Conservation (phyloP, 2,797 vertebrate genomes). For the Orestias chungarensis region DNA sequence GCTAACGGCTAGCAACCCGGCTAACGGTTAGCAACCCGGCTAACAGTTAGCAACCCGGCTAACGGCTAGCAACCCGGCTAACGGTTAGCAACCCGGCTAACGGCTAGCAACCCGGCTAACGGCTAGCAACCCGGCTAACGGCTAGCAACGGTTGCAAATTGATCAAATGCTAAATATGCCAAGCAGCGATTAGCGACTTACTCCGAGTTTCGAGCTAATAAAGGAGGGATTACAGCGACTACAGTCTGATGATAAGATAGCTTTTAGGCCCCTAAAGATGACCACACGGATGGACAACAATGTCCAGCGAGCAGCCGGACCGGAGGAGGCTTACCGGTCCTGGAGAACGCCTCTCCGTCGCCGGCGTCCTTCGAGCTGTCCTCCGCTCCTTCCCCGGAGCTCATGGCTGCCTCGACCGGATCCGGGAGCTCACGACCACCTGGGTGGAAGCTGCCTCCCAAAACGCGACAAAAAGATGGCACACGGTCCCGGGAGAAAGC, state of each 20-base stretch:
- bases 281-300: constrained; percentile 59
- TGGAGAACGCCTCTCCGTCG: constrained; percentile 92
- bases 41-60: constrained; percentile 38
- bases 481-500: constrained; percentile 59
- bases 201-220: neutral
- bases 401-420: constrained; percentile 80
- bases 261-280: constrained; percentile 28
- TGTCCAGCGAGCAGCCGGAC: constrained; percentile 50
- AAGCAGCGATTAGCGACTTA: neutral
- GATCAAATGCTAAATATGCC: neutral
- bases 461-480: constrained; percentile 52
- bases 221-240: neutral
- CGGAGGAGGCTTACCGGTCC: constrained; percentile 85
- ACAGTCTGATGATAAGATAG: neutral
- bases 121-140: no score
- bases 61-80: constrained; percentile 40
- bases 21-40: constrained; percentile 40
- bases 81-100: constrained; percentile 42
- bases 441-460: constrained; percentile 47
- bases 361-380: constrained; percentile 93
- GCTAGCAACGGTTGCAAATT: no score
- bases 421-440: constrained; percentile 64
- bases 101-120: constrained; percentile 41
- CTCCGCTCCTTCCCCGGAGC: constrained; percentile 90
- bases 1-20: constrained; percentile 40